Conservation (phyloP, 2,797 vertebrate genomes). For the Pantherophis vulpinus region DNA sequence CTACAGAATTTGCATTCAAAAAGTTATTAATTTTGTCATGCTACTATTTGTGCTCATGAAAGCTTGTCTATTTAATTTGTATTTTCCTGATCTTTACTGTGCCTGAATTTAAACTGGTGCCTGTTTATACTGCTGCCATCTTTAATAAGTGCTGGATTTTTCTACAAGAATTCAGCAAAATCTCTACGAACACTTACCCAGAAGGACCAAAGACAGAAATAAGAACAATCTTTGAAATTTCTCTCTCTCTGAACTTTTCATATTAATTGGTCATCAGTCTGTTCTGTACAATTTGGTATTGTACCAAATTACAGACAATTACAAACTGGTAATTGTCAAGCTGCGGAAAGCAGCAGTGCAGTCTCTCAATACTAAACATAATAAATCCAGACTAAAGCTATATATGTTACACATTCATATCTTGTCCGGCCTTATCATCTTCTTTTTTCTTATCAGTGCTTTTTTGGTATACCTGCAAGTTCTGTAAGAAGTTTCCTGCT, state of each 20-base stretch:
- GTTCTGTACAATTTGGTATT: not conserved
- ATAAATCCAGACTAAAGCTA: not conserved
- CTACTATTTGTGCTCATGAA: not conserved
- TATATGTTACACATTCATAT: not conserved
- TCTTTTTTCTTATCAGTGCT: not conserved
- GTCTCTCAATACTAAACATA: not conserved
- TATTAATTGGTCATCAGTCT: not conserved
- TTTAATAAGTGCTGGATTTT: not conserved
- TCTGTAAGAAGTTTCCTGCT: conserved; percentile 92
- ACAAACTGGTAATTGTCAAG: not conserved
- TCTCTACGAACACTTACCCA: not conserved
- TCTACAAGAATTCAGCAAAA: not conserved
- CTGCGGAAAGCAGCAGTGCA: not conserved
- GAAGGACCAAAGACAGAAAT: not conserved
- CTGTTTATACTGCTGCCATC: not conserved
- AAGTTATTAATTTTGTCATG: not conserved
- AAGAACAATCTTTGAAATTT: not conserved
- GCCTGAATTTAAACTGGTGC: not conserved
- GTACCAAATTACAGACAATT: no score
- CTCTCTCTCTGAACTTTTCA: not conserved
- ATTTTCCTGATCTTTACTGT: not conserved
- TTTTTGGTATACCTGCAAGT: conserved; percentile 74
- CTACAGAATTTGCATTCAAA: not conserved
- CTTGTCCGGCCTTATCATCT: not conserved
- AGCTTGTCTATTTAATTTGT: not conserved